Evolutionary conservation across 2,797 vertebrate genomes (phyloP).

Genomic region (Anguilla pacifica): DNA sequence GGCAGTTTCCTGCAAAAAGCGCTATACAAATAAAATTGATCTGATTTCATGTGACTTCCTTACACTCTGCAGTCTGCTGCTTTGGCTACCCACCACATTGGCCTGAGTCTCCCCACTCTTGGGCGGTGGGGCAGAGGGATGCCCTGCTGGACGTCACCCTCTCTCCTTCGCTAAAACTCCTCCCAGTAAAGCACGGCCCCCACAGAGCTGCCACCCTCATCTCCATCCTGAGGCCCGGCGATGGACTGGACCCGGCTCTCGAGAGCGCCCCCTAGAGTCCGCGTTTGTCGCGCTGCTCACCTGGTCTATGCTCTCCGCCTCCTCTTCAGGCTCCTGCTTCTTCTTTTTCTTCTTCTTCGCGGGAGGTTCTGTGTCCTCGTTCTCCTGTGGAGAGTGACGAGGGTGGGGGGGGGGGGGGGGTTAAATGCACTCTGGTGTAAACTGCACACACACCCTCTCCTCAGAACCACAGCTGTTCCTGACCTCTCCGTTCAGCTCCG

Average conservation of each 20-base stretch:
- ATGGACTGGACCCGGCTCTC: background rate
- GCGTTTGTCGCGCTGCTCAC: background rate
- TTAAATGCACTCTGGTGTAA: background rate
- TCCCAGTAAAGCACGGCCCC: too few species aligned
- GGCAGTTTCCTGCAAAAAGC: too few species aligned
- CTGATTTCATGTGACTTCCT: too few species aligned
- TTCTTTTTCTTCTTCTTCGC: slow-evolving; percentile 39
- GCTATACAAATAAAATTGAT: too few species aligned
- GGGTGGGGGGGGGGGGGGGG: background rate
- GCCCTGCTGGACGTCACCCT: too few species aligned
- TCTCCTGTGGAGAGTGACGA: background rate
- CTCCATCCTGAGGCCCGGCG: background rate
- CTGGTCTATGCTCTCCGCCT: background rate
- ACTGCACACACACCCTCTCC: background rate
- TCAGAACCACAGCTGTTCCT: background rate
- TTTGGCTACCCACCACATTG: too few species aligned
- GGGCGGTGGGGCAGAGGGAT: too few species aligned
- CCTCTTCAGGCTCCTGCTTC: slow-evolving; percentile 11
- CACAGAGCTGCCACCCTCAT: too few species aligned
- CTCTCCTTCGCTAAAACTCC: too few species aligned
- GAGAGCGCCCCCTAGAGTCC: background rate
- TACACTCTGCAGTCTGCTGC: too few species aligned
- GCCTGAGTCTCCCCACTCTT: too few species aligned
- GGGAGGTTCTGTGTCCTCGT: slow-evolving; percentile 27
- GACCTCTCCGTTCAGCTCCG: background rate